Conservation (phyloP, 2,797 vertebrate species). For the Vipera ursinii region DNA sequence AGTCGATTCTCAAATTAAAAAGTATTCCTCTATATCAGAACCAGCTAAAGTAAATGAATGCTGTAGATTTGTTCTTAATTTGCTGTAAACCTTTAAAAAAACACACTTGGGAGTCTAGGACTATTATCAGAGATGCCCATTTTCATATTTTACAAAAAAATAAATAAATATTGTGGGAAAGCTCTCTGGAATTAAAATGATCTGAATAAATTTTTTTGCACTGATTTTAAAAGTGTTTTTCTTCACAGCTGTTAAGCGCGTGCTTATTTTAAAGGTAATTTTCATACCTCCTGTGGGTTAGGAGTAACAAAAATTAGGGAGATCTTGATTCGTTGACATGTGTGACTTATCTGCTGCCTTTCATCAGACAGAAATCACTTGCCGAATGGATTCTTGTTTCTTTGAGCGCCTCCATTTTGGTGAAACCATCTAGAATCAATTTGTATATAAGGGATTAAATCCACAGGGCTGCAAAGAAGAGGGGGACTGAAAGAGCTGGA, state of each 20-base stretch:
- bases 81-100: conserved; percentile 74
- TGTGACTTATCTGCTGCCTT: neutral
- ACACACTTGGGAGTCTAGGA: conserved; percentile 8
- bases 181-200: conserved; percentile 56
- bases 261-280: neutral
- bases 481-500: neutral
- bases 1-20: conserved; percentile 90
- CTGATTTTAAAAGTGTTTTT: conserved; percentile 47
- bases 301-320: neutral
- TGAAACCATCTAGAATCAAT: neutral
- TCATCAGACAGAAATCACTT: neutral
- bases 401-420: neutral
- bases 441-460: neutral
- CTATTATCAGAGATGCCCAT: conserved; percentile 46
- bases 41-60: conserved; percentile 94
- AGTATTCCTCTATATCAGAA: conserved; percentile 86
- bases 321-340: neutral
- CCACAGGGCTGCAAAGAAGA: neutral
- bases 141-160: conserved; percentile 62
- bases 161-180: conserved; percentile 62
- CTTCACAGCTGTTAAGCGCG: conserved; percentile 2
- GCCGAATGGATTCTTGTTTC: neutral
- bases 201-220: conserved; percentile 71
- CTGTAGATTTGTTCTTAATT: conserved; percentile 89
- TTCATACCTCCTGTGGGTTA: neutral